phyloP scores from a whole-genome alignment of 2,113 vertebrate genomes.

The Lynx canadensis region DNA sequence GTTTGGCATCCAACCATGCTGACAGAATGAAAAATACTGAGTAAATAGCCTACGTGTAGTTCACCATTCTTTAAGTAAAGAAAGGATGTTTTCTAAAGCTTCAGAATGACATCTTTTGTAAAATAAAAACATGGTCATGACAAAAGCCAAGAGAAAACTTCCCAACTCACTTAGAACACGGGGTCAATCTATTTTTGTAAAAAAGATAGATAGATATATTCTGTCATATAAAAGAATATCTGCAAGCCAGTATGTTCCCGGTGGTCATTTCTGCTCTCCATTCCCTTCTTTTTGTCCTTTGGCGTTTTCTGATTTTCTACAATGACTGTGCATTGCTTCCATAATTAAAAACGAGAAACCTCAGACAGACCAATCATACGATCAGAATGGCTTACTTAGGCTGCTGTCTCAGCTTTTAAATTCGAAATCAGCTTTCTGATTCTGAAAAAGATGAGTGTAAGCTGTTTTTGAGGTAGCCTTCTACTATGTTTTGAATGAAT shows the following conservation, averaged over 20 bases:
- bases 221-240: background rate
- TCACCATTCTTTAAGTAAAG: constrained; percentile 39
- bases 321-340: background rate
- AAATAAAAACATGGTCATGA: background rate
- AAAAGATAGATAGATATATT: background rate
- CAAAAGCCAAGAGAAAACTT: constrained; percentile 38
- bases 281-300: background rate
- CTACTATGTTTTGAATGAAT: background rate
- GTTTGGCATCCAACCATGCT: constrained; percentile 52
- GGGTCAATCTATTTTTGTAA: background rate
- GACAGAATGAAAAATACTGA: constrained; percentile 60
- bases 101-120: constrained; percentile 33
- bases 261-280: background rate
- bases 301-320: background rate
- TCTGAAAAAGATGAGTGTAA: background rate
- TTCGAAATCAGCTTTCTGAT: background rate
- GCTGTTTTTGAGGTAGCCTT: background rate
- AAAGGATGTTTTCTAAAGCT: constrained; percentile 57
- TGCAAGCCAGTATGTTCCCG: background rate
- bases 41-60: constrained; percentile 52
- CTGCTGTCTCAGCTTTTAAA: background rate
- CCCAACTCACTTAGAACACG: background rate
- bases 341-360: constrained; percentile 14
- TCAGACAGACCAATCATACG: background rate
- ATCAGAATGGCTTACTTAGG: background rate